Evolutionary conservation across 2,113 vertebrate species (phyloP).

Genomic region (Pleuronectes platessa): DNA sequence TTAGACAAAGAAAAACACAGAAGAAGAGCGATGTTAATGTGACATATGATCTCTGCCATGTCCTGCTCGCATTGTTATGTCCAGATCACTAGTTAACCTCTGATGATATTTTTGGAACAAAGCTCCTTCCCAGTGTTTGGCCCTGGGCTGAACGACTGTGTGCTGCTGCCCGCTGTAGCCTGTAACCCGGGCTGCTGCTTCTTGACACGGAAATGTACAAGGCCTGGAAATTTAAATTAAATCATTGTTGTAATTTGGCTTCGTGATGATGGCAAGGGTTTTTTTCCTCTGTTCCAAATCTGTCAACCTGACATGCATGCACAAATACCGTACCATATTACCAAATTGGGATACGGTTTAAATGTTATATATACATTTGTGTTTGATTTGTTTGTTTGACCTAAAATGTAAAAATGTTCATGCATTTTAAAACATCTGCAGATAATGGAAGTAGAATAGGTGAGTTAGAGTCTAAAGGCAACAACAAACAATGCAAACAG

Average conservation of each 20-base stretch:
- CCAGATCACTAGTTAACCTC: slow-evolving; percentile 42
- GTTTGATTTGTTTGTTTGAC: too few relatives aligned
- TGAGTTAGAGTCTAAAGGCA: too few relatives aligned
- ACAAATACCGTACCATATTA: too few relatives aligned
- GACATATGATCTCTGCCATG: slow-evolving; percentile 23
- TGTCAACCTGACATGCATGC: too few relatives aligned
- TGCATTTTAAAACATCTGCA: too few relatives aligned
- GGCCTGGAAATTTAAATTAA: too few relatives aligned
- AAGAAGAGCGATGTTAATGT: not conserved
- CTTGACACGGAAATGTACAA: slow-evolving; percentile 15
- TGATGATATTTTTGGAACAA: slow-evolving; percentile 45
- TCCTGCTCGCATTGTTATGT: slow-evolving; percentile 30
- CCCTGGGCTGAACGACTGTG: slow-evolving; percentile 40
- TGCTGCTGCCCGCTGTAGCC: not conserved
- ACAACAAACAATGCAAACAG: too few relatives aligned
- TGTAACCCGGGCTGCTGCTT: slow-evolving; percentile 35
- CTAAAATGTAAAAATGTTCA: too few relatives aligned
- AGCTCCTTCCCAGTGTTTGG: slow-evolving; percentile 35
- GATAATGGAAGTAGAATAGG: too few relatives aligned
- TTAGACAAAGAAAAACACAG: too few relatives aligned
- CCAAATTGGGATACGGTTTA: too few relatives aligned
- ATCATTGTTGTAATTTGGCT: slow-evolving; percentile 20
- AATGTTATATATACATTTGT: too few relatives aligned
- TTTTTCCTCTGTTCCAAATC: not conserved
- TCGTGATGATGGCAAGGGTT: slow-evolving; percentile 6